phyloP scores from a whole-genome alignment of 2,797 vertebrate genomes.

The Austrolebias charrua region DNA sequence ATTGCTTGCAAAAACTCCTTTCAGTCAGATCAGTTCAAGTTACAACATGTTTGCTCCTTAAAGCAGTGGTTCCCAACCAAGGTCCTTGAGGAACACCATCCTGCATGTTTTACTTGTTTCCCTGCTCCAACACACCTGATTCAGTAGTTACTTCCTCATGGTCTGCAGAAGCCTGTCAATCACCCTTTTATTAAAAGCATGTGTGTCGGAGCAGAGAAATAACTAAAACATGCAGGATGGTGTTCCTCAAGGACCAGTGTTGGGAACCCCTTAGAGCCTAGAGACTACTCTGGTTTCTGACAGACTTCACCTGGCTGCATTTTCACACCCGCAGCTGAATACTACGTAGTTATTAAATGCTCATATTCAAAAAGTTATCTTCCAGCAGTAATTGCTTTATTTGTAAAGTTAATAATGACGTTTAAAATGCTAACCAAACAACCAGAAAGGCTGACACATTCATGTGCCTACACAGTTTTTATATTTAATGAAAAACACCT shows the following conservation, averaged over 20 bases:
- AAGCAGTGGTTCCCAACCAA: too few relatives aligned
- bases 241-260: too few relatives aligned
- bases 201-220: too few relatives aligned
- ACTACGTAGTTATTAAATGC: neutral
- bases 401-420: conserved; percentile 4
- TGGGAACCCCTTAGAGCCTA: neutral
- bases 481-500: conserved; percentile 21
- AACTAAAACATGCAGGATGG: too few relatives aligned
- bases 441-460: conserved; percentile 22
- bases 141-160: neutral
- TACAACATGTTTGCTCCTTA: conserved; percentile 12
- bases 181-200: too few relatives aligned
- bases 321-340: neutral
- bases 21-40: conserved; percentile 1
- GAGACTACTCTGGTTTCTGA: too few relatives aligned
- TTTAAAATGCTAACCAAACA: conserved; percentile 18
- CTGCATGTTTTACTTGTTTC: too few relatives aligned
- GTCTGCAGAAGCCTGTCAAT: too few relatives aligned
- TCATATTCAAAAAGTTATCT: neutral
- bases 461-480: conserved; percentile 39
- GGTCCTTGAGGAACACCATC: too few relatives aligned
- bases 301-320: neutral
- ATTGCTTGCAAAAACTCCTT: conserved; percentile 38
- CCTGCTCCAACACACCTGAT: too few relatives aligned
- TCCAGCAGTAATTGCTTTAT: neutral